Evolutionary conservation across 2,797 vertebrate genomes (phyloP), one percentile per base, ranked within the genome.

Genomic region (Taeniopygia guttata): DNA sequence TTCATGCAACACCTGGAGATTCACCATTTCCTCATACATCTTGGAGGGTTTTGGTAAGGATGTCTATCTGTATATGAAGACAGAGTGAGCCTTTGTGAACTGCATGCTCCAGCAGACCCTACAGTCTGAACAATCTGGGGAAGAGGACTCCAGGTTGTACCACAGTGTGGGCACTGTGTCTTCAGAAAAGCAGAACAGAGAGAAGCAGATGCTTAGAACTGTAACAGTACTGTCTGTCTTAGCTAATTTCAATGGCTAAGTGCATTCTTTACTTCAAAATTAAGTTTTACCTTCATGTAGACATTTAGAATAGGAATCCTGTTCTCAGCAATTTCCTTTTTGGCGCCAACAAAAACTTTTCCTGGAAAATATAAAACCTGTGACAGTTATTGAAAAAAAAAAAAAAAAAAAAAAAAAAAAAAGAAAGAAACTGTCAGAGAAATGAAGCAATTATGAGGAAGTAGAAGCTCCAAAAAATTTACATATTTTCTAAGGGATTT

Each of bases 321-420:
- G 90, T 63, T 98, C 94, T 99, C 99, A 2, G 99, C 99, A 14
- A 99, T 99, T 97, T 99, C 99, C 94, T 97, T 97, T 90, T 99
- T 99, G 96, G 98, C 98, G 10, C 99, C 99, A 59, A 99, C 89
- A 93, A 96, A 99, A 95, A 99, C 97, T 92, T 99, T 99, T 73
- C 98, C 99, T 99, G 84, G 22, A 89, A 93, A 95, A 90, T 52
- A 96, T 10, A 86, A 89, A 92, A 79, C 5, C 10, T 76, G 32
- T 76, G 29, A 69, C 10, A 84, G 55, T 79, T 86, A 79, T 0
- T 70, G 60, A 90, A 64, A 30, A 7, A 13, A 2, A 10, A 23
- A 17, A 30, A 81, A 52, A 66, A 46, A 38, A 25, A n/a, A n/a
- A 5, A 18, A 27, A 82, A 40, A 60, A 36, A 46, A 38, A 13